Percentiles rank a stretch among this genome's conserved stretches.
Evolutionary conservation across 2,888 invertebrate species (phyloP).

Genomic region (Sesia bembeciformis): DNA sequence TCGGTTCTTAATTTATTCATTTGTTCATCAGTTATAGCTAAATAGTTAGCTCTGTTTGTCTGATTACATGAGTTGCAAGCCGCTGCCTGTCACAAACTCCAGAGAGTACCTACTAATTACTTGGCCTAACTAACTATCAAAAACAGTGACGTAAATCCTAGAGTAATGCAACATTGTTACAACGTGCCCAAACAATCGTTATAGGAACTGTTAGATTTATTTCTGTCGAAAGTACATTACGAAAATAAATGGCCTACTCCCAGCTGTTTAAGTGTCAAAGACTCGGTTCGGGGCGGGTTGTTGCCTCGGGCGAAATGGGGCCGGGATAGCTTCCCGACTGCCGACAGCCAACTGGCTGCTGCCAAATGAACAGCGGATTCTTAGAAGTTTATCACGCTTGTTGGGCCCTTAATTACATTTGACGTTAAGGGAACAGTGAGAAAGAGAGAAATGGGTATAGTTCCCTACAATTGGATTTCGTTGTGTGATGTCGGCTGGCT

Average conservation of each 20-base stretch:
- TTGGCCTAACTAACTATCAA: not conserved
- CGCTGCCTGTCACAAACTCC: too few relatives aligned
- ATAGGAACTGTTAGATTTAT: slow-evolving; percentile 44
- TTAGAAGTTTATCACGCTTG: not conserved
- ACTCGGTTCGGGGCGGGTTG: slow-evolving; percentile 36
- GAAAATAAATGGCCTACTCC: slow-evolving; percentile 50
- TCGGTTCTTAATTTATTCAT: too few relatives aligned
- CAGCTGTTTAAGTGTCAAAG: slow-evolving; percentile 40
- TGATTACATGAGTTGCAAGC: too few relatives aligned
- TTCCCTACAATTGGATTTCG: too few relatives aligned
- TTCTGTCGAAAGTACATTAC: slow-evolving; percentile 34
- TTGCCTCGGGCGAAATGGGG: slow-evolving; percentile 47
- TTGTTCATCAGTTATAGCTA: too few relatives aligned
- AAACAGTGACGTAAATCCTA: not conserved
- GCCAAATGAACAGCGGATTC: slow-evolving; percentile 3
- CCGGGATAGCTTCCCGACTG: slow-evolving; percentile 14
- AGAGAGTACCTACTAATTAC: too few relatives aligned
- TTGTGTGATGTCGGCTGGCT: too few relatives aligned
- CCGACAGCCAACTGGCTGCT: slow-evolving; percentile 19
- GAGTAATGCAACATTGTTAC: not conserved
- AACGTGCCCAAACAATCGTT: slow-evolving; percentile 29
- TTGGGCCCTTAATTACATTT: not conserved
- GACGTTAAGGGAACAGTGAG: too few relatives aligned
- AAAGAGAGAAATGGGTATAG: too few relatives aligned
- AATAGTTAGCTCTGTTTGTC: too few relatives aligned